Conservation (phyloP, 2,888 invertebrate genomes). For the Spisula solida region DNA sequence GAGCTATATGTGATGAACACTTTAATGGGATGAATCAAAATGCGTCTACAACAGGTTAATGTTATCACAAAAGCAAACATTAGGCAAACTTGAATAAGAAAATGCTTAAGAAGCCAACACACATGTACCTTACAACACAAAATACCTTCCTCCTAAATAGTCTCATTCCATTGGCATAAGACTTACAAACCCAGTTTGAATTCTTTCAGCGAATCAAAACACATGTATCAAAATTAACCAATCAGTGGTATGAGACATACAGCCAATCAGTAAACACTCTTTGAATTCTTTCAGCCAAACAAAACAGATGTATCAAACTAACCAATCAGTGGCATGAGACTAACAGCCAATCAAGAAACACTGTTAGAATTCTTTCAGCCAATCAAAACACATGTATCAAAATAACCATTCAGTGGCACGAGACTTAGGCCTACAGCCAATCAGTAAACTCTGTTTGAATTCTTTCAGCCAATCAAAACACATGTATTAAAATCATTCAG, state of each 20-base stretch:
- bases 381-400: conserved; percentile 11
- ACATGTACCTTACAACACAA: background rate
- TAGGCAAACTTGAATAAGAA: conserved; percentile 21
- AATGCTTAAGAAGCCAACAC: conserved; percentile 23
- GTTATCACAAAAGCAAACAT: conserved; percentile 37
- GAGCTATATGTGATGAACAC: background rate
- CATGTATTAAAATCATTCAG: conserved; percentile 35
- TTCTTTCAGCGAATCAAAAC: conserved; percentile 12
- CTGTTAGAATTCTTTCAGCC: background rate
- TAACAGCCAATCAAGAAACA: background rate
- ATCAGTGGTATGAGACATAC: too few species aligned
- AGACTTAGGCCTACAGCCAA: too few species aligned
- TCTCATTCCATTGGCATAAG: background rate
- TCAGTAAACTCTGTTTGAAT: background rate
- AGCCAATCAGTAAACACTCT: background rate
- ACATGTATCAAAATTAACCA: too few species aligned
- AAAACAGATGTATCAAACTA: too few species aligned
- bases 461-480: conserved; percentile 21
- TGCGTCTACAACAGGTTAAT: background rate
- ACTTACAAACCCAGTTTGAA: background rate
- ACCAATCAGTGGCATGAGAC: too few species aligned
- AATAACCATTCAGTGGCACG: too few species aligned
- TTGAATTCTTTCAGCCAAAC: background rate
- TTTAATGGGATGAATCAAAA: background rate
- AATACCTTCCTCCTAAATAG: background rate